Evolutionary conservation across 2,888 invertebrate genomes (phyloP), one percentile per base, ranked within the genome.

Genomic region (Trissolcus brochymenae): DNA sequence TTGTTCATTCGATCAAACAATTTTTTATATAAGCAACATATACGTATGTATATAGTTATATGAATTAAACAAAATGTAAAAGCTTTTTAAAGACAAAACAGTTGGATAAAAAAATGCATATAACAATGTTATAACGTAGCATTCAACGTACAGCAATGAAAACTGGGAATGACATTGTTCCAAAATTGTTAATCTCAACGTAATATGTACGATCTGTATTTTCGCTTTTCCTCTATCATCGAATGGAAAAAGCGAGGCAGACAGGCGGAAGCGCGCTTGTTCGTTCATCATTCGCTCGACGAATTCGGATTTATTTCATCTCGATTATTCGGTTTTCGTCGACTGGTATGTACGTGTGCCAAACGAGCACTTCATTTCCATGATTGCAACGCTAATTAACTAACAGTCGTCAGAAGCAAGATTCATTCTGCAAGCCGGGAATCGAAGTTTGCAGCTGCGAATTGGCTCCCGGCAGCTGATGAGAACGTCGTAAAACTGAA

Each of bases 261-360:
- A 17, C 50, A 29, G 57, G 40, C 66, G 76, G 76, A 76, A 76
- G 67, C 62, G 62, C 50, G 14, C 62, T 41, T 53, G 57, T 64
- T 75, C 53, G 21, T 54, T 64, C 51, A 46, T 65, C 55, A 68
- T 29, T 21, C 57, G 55, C 21, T 53, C 57, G 68, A 71, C 76
- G 70, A 76, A 76, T 66, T 72, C 57, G 57, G 66, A 57, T 71
- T 62, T 71, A 72, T 71, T 76, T 71, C 66, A 64, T 64, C 64
- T 68, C 77, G 53, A 78, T 78, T 73, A 78, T 78, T 65, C 65
- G 65, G 59, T 41, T 78, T 78, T 78, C 41, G 68, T 66, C 51
- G 65, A 11, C 35, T 35, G 35, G 35, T 11, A 35, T 64, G 50
- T 66, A 50, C 68, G 54, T 64, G 67, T 59, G 54, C 65, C 55